Evolutionary conservation across 2,888 invertebrate genomes (phyloP), one percentile per base, ranked within the genome.

Genomic region (Elysia crispata): DNA sequence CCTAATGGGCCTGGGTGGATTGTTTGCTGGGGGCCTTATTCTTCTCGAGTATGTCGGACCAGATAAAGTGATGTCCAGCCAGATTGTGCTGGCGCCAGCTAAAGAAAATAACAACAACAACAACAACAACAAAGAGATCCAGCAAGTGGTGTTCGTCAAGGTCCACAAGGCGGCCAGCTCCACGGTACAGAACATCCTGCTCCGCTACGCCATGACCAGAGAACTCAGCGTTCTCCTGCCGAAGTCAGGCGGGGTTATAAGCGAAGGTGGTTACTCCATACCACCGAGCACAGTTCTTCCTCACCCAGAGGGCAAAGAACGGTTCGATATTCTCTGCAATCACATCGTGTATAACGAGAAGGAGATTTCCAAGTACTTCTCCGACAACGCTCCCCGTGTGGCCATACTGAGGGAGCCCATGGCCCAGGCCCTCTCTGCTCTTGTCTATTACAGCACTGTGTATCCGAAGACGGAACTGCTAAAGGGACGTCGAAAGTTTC

Each of bases 151-250:
- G 23, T 79, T 81, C 75, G 67, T 80, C n/a, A 83, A 83, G 33
- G 83, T 80, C n/a, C 80, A 83, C 80, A 83, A 83, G 74, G 80
- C 80, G 23, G 81, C 41, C 70, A 77, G 81, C 54, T 77, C 80
- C 28, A 83, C 83, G 15, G 74, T 83, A 23, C 28, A 77, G 49
- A 81, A 83, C 31, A 75, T 83, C 6, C 30, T 83, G 15, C 64
- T 77, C 60, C 69, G 83, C 1, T 81, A 80, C 60, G 81, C 81
- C 18, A 31, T 83, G n/a, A 23, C 74, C 25, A 77, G 70, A 3
- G 57, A 77, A 23, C 72, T 83, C 31, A 69, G 41, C n/a, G 72
- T 83, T 20, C 73, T 80, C 62, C 70, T 83, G 28, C 77, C 78
- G 0, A 69, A 41, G n/a, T 25, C 5, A 1, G n/a, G 49, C 18